Base-by-base conservation (phyloP, 2,113 vertebrate species). In the Patagioenas fasciata region DNA sequence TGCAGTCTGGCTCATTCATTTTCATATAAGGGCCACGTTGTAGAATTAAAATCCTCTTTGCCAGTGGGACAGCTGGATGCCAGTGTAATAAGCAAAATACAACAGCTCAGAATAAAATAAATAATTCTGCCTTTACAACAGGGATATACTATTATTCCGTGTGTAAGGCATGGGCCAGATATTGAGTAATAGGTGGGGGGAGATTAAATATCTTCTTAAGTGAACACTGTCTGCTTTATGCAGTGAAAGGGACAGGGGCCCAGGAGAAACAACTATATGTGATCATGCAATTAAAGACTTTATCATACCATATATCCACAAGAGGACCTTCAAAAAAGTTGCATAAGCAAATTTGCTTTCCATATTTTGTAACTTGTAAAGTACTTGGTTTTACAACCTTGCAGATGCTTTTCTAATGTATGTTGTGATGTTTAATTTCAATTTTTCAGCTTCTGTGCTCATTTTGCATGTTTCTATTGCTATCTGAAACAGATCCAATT, bases 11-110 rank as follows among this genome's bases (percentile, higher is more conserved):
- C 13, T 88, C 8, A 4, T 71, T 93, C 20, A n/a, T 40, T 89
- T 13, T 42, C 34, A 18, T 34, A 42, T 3, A 9, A 65, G 20
- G 10, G 20, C 0, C 0, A 0, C 19, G 20, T 12, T 69, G 15
- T 84, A 80, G 69, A 88, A 69, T 56, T 40, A 34, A 88, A 94
- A 69, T 80, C 13, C 25, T 60, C 26, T 82, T 69, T 91, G 38
- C 13, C 51, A 26, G 16, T 80, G 54, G 28, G 26, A 57, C 32
- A 91, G 12, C 9, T 57, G 77, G 38, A 42, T 77, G 36, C 8
- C 28, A 57, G 47, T 57, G 20, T 74, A 62, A 86, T 15, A 54
- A 23, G 20, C 29, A 44, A 44, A 14, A 47, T n/a, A 57, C 20
- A 80, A 65, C 3, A 74, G 14, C 26, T 9, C 26, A 81, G 58